These are phyloP conservation scores for Drosophila orena DNA, from an alignment of 1,140 invertebrate species.

Conservation along the genomic window DNA sequence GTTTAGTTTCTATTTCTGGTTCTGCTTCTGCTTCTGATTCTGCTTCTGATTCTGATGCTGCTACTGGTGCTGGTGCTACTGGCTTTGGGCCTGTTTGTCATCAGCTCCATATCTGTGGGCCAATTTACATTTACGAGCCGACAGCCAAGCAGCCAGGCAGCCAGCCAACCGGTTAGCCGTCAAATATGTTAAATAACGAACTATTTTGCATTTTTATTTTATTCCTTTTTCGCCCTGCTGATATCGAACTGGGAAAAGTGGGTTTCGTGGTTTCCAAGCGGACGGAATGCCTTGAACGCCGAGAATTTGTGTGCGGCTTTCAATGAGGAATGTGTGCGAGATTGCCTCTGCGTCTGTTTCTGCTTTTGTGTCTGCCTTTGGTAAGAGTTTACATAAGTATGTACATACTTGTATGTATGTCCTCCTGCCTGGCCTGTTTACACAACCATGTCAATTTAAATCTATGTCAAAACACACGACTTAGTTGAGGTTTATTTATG, in stretches of 20 bases:
- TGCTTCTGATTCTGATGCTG: not conserved
- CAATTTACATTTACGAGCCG: conserved; percentile 71
- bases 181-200: conserved; percentile 83
- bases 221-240: conserved; percentile 23
- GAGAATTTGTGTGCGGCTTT: conserved; percentile 62
- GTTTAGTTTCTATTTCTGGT: conserved; percentile 3
- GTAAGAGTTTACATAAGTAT: no score
- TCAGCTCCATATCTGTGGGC: conserved; percentile 62
- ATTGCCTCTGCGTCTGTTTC: conserved; percentile 16
- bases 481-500: conserved; percentile 83
- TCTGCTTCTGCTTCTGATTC: no score
- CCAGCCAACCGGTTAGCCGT: conserved; percentile 39
- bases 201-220: conserved; percentile 82
- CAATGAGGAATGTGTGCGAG: conserved; percentile 48
- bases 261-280: conserved; percentile 20
- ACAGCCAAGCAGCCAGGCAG: conserved; percentile 20
- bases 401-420: not conserved
- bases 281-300: conserved; percentile 68
- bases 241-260: conserved; percentile 7
- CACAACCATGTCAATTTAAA: conserved; percentile 79
- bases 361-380: conserved; percentile 8
- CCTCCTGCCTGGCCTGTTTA: conserved; percentile 55
- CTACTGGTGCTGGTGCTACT: not conserved
- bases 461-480: conserved; percentile 82
- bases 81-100: conserved; percentile 62